Conservation (phyloP, 2,888 invertebrate species). For the Synanthedon formicaeformis region DNA sequence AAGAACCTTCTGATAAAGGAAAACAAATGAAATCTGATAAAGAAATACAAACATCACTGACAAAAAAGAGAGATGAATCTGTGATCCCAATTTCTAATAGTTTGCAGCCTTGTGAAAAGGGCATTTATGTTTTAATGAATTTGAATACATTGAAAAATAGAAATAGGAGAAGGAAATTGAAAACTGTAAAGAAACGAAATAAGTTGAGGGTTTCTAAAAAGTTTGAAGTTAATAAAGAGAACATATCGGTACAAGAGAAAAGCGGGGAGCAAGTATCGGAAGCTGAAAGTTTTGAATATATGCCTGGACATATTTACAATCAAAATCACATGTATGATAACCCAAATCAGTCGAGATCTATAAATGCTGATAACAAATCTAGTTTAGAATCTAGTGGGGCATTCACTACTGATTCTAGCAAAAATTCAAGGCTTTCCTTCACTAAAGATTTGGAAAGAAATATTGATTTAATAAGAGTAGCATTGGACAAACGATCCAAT, state of each 20-base stretch:
- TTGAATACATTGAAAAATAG: constrained; percentile 43
- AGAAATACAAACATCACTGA: constrained; percentile 50
- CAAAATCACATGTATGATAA: constrained; percentile 39
- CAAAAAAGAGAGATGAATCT: constrained; percentile 19
- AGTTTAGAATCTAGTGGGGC: constrained; percentile 56
- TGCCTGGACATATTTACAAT: constrained; percentile 70
- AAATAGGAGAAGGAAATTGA: constrained; percentile 32
- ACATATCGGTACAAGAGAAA: constrained; percentile 27
- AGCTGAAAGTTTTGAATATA: constrained; percentile 78
- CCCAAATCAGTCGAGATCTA: constrained; percentile 17
- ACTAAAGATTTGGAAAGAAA: constrained; percentile 73
- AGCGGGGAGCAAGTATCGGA: constrained; percentile 57
- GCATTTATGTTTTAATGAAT: constrained; percentile 42
- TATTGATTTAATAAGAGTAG: constrained; percentile 69
- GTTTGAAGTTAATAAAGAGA: constrained; percentile 18
- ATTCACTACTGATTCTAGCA: constrained; percentile 53
- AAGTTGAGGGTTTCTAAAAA: constrained; percentile 26
- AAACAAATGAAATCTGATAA: constrained; percentile 33
- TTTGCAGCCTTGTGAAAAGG: constrained; percentile 17
- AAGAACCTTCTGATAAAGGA: constrained; percentile 17
- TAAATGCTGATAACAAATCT: constrained; percentile 46
- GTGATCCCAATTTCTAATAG: constrained; percentile 4
- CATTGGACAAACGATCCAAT: constrained; percentile 71
- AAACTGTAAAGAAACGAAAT: constrained; percentile 16
- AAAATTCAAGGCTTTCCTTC: constrained; percentile 50